Evolutionary conservation across 2,113 vertebrate species (phyloP), one percentile per base, ranked within the genome.

Genomic region (Litocranius walleri): DNA sequence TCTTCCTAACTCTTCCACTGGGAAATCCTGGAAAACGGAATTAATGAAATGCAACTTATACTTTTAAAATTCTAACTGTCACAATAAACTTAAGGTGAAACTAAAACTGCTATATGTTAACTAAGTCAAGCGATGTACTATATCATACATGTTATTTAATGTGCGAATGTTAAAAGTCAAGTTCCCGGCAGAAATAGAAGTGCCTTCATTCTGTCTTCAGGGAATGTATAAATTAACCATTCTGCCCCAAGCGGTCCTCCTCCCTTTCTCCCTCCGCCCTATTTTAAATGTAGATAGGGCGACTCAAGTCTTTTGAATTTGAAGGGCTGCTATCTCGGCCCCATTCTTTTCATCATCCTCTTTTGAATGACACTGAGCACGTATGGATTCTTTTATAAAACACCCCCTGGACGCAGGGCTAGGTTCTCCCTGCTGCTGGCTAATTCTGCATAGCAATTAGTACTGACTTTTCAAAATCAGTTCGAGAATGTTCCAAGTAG

Each of bases 231-330:
- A 98, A 96, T 94, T 83, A 92, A 95, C 94, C 81, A 95, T 92
- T 86, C 87, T 74, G 45, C 88, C 90, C 36, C 77, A 21, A 96
- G 91, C 82, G 17, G 48, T 50, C 61, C 89, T 91, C 91, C 95
- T 88, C 80, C 90, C 94, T 84, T 54, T 93, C 90, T 90, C 97
- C 93, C 97, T 54, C 93, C 96, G 50, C 93, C 96, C 95, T 64
- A 96, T 97, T 98, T 98, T 98, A 97, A 95, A 98, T 98, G 97
- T 98, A 98, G 97, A 98, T 98, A 94, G 97, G 62, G 82, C 21
- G 25, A 71, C 88, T 59, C 43, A 36, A 71, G 91, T 86, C 97
- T 98, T 98, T 98, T 98, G 98, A 98, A 98, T 98, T 83, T 98
- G 98, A 98, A 98, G 98, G 94, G 96, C 96, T 94, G 96, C 97